Evolutionary conservation across 92 coral and sea anemone species (phyloP).

Genomic region (Scolanthus callimorphus): DNA sequence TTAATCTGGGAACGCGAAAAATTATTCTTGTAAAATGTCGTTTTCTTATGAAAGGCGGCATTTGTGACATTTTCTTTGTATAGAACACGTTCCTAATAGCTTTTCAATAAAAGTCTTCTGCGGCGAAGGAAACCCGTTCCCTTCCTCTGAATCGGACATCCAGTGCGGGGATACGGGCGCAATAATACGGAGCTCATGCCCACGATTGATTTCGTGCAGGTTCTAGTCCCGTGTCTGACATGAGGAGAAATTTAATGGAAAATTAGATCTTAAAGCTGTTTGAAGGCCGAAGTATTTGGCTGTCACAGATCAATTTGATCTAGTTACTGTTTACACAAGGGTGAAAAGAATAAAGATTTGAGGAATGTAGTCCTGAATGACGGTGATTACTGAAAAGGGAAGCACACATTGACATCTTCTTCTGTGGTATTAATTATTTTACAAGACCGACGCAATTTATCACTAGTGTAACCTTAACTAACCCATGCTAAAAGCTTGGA

Average conservation of each 20-base stretch:
- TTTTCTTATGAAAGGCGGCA: conserved; percentile 11
- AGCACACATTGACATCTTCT: conserved; percentile 21
- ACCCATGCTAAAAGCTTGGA: not conserved
- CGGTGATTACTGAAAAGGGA: conserved; percentile 25
- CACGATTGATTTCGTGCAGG: no score
- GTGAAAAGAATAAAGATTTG: conserved; percentile 36
- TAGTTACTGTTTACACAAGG: conserved; percentile 50
- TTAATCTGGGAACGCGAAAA: not conserved
- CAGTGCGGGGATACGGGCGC: not conserved
- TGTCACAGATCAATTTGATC: conserved; percentile 48
- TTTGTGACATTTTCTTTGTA: conserved; percentile 33
- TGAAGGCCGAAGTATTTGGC: conserved; percentile 41
- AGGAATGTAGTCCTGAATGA: conserved; percentile 30
- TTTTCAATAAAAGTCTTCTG: not conserved
- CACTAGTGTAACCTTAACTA: not conserved
- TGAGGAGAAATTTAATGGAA: no score
- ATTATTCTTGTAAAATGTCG: not conserved
- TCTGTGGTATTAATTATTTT: not conserved
- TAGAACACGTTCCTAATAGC: conserved; percentile 26
- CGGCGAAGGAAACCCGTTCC: not conserved
- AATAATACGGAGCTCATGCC: no score
- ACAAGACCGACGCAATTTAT: not conserved
- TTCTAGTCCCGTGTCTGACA: no score
- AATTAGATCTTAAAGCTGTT: conserved; percentile 24
- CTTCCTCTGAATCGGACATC: conserved; percentile 1